These are phyloP conservation scores for Brachylomia viminalis DNA, from an alignment of 2,888 invertebrate genomes.

Conservation along the genomic window DNA sequence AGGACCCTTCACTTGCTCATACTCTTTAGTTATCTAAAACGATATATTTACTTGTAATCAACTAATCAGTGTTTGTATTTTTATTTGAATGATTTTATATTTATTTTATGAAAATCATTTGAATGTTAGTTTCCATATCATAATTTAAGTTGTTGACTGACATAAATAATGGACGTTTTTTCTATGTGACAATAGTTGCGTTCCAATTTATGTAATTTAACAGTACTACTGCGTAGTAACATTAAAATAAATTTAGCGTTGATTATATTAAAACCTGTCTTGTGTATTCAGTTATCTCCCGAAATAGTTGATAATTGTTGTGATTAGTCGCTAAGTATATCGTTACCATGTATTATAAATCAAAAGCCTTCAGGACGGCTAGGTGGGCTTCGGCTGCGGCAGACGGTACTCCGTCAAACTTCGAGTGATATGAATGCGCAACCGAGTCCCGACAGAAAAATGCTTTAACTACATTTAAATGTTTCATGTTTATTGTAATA, in stretches of 20 bases:
- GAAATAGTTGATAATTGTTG: slow-evolving; percentile 79
- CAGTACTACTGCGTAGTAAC: slow-evolving; percentile 20
- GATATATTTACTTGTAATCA: slow-evolving; percentile 55
- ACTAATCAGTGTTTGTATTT: slow-evolving; percentile 45
- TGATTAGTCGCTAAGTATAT: slow-evolving; percentile 87
- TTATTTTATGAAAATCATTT: slow-evolving; percentile 23
- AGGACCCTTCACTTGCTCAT: slow-evolving; percentile 40
- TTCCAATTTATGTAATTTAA: slow-evolving; percentile 21
- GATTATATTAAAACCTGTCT: slow-evolving; percentile 53
- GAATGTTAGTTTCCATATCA: slow-evolving; percentile 11
- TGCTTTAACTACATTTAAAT: slow-evolving; percentile 90
- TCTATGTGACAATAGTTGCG: slow-evolving; percentile 9
- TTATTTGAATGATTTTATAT: slow-evolving; percentile 27
- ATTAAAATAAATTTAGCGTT: slow-evolving; percentile 46
- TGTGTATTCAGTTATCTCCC: slow-evolving; percentile 70
- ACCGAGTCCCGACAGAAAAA: slow-evolving; percentile 83
- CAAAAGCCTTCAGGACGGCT: slow-evolving; percentile 89
- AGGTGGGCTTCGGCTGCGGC: slow-evolving; percentile 78
- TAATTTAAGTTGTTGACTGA: slow-evolving; percentile 40
- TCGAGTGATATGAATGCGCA: slow-evolving; percentile 64
- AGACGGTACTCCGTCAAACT: slow-evolving; percentile 32
- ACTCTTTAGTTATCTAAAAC: slow-evolving; percentile 45
- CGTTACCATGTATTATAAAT: slow-evolving; percentile 77
- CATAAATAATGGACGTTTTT: slow-evolving; percentile 24
- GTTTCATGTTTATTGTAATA: slow-evolving; percentile 85